Base-by-base conservation (phyloP, 2,113 vertebrate genomes). In the Falcunculus frontatus region DNA sequence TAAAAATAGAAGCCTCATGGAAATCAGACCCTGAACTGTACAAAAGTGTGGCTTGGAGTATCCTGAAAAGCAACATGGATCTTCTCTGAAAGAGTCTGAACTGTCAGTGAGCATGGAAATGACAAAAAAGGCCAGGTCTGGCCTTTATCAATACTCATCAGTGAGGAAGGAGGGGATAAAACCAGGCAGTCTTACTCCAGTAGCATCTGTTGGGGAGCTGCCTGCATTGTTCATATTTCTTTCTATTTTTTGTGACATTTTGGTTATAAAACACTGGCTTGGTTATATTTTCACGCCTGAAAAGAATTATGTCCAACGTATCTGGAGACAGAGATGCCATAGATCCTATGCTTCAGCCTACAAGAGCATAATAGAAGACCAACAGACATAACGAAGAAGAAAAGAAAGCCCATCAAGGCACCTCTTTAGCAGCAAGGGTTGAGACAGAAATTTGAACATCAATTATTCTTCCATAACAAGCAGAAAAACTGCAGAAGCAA, bases 201-300 rank as follows among this genome's bases (percentile, higher is more conserved):
- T 74, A 75, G 22, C 56, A 75, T 59, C 42, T 84, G 68, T 55
- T 90, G 20, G 7, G 62, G 64, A 87, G n/a, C 39, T 52, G 47
- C 80, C 49, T 47, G 18, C 42, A 35, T 63, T 56, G 47, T 37
- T 19, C 4, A 0, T 27, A 49, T 78, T 80, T 73, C 32, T 65
- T 90, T 33, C 41, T 55, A 57, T 26, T 77, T 74, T 88, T 75
- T 77, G 41, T 44, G 64, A 55, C 14, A 49, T 57, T 92, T 85
- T 93, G n/a, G 59, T 50, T 60, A 53, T 55, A 88, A 90, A 88
- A 16, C 19, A 77, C 52, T 70, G n/a, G n/a, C n/a, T n/a, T n/a
- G n/a, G n/a, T n/a, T n/a, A n/a, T n/a, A 13, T 93, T 93, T 93
- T 84, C 50, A 86, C 72, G 92, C 73, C 64, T 81, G 73, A 44